A percentile compares a stretch with the other conserved stretches of the same genome.
phyloP scores from a whole-genome alignment of 30 jellyfish, hydroid and myxozoan genomes.

The Pelagia noctiluca region DNA sequence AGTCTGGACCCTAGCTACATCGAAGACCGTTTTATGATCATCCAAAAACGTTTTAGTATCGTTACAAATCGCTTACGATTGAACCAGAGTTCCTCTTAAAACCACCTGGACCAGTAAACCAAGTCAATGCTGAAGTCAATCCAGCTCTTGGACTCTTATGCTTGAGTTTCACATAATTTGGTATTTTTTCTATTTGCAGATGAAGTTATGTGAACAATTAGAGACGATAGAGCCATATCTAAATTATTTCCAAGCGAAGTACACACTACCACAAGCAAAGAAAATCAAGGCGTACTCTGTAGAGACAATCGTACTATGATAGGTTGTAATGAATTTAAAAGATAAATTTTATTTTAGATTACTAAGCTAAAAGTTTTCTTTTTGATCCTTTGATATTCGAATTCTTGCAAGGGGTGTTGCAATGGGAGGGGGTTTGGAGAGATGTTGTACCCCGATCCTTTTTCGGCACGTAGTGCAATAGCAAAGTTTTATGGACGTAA shows the following conservation, averaged over 20 bases:
- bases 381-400: no score
- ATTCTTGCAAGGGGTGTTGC: no score
- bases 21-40: not conserved
- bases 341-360: no score
- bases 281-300: slow-evolving; percentile 32
- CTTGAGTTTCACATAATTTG: not conserved
- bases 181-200: slow-evolving; percentile 20
- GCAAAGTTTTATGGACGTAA: no score
- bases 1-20: not conserved
- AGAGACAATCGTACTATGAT: no score
- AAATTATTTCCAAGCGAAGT: not conserved
- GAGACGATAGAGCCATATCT: slow-evolving; percentile 42
- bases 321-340: no score
- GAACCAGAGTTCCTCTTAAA: not conserved
- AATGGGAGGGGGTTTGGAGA: no score
- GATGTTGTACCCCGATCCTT: no score
- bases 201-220: slow-evolving; percentile 29
- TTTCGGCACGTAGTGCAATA: no score
- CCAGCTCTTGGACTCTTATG: not conserved
- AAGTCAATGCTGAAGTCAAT: no score
- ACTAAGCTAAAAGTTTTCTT: no score
- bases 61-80: not conserved
- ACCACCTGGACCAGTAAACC: no score
- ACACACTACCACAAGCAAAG: not conserved
- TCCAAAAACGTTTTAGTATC: not conserved